Conservation (phyloP, 2,797 vertebrate species). For the Dallia pectoralis region DNA sequence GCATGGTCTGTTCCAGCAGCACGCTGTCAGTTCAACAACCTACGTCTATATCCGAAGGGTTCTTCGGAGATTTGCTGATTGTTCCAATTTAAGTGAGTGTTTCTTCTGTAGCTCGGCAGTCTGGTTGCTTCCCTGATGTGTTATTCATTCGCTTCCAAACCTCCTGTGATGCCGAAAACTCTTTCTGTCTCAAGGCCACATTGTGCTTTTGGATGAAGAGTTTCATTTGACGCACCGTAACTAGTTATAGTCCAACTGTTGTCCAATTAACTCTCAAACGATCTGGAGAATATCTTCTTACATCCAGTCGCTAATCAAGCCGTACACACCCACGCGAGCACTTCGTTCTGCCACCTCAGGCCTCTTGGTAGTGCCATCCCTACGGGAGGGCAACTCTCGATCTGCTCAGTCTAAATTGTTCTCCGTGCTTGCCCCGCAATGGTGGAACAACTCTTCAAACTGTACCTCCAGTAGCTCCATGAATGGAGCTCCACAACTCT, state of each 20-base stretch:
- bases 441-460: no score
- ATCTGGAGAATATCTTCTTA: not conserved
- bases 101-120: conserved; percentile 39
- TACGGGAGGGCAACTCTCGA: no score
- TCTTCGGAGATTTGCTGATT: conserved; percentile 17
- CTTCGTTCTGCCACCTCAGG: no score
- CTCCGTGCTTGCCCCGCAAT: no score
- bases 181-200: conserved; percentile 34
- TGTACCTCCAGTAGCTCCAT: no score
- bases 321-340: no score
- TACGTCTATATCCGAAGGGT: conserved; percentile 36
- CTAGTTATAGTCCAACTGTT: not conserved
- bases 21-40: conserved; percentile 14
- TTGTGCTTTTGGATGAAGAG: conserved; percentile 18
- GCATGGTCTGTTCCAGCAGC: not conserved
- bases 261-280: not conserved
- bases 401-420: no score
- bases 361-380: no score
- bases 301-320: no score
- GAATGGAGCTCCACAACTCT: no score
- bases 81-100: conserved; percentile 41
- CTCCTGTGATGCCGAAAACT: conserved; percentile 50
- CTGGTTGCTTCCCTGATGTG: conserved; percentile 60
- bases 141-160: conserved; percentile 49
- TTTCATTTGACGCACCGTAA: conserved; percentile 34